Base-by-base conservation (phyloP, 2,797 vertebrate genomes). In the Tachyglossus aculeatus region DNA sequence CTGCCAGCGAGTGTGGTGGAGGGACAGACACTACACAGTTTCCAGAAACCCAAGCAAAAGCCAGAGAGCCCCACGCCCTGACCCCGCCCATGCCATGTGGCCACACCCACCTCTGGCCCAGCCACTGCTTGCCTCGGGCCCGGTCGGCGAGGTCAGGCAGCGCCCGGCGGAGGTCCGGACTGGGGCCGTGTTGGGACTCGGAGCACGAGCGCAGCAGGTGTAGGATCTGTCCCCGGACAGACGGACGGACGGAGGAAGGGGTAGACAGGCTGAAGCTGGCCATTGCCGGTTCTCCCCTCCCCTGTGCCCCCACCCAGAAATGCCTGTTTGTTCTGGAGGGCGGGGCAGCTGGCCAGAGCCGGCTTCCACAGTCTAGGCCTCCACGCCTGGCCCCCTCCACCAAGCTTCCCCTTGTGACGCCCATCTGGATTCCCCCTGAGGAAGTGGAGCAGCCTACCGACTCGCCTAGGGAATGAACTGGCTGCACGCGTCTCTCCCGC, bases 101-200 rank as follows among this genome's bases (percentile, higher is more conserved):
- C n/a, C n/a, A n/a, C n/a, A 81, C 90, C 88, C 95, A 99, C 98
- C 95, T 94, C 83, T 93, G 92, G 77, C 96, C 95, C 65, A 98
- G 90, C 97, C 97, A 99, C 82, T 97, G 78, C 85, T 93, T 94
- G 86, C 89, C 93, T 90, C 72, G 62, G 83, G 96, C 78, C 74
- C 90, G 91, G 53, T 76, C 54, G 57, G 88, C 82, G 80, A 97
- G 87, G 85, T 93, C 91, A 84, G 71, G 34, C 73, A 93, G 70
- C 68, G 78, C 86, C 73, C 77, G 81, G 67, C 79, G 91, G 83
- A 91, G 91, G 80, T 93, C 86, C 64, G 88, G 89, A 88, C 88
- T 89, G 76, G 88, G 77, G 50, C 92, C 93, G 84, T 94, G 95
- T 40, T 94, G 92, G 82, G 96, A 94, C 16, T 94, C 90, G 72